Base-by-base conservation (phyloP, 2,113 vertebrate genomes). In the Dromiciops gliroides region DNA sequence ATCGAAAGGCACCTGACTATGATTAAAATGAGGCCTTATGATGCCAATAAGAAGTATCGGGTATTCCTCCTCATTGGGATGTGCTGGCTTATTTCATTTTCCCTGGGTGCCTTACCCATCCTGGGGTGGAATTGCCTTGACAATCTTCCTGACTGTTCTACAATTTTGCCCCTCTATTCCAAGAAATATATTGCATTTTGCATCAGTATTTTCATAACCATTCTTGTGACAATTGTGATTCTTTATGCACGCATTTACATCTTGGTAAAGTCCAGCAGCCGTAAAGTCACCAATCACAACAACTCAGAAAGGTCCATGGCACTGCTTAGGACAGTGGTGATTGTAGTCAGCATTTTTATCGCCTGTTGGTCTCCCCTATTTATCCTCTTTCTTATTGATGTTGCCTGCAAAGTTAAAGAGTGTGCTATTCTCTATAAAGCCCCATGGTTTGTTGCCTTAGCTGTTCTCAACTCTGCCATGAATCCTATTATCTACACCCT, bases 1-100 rank as follows among this genome's bases (percentile, higher is more conserved):
- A 99, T 99, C 8, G 99, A 99, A 97, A 98, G 99, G 83, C 99
- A 99, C 98, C 98, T 99, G 98, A 99, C 99, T 19, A 99, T 99
- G 99, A 99, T 99, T 97, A 99, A 99, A 98, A 99, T 99, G 99
- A 99, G 99, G 97, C 99, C 99, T 3, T 99, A 99, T 0, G 99
- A 99, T 0, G 98, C 99, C 37, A 99, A 99, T 97, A 99, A 99
- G 98, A 99, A 99, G 92, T 99, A 99, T 98, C 98, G 99, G 9
- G 99, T 99, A 51, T 99, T 99, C 90, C 98, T 99, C 16, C 99
- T 99, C 31, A 99, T 99, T 88, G 99, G 99, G 53, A 98, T 98
- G 3, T 99, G 99, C 97, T 99, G 99, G 99, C 97, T 99, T 52
- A 99, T 99, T 19, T 99, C 99, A 0, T 90, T 99, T 92, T 98